Base-by-base conservation (phyloP, 1,140 invertebrate species). In the Pseudobourletiella spinata region DNA sequence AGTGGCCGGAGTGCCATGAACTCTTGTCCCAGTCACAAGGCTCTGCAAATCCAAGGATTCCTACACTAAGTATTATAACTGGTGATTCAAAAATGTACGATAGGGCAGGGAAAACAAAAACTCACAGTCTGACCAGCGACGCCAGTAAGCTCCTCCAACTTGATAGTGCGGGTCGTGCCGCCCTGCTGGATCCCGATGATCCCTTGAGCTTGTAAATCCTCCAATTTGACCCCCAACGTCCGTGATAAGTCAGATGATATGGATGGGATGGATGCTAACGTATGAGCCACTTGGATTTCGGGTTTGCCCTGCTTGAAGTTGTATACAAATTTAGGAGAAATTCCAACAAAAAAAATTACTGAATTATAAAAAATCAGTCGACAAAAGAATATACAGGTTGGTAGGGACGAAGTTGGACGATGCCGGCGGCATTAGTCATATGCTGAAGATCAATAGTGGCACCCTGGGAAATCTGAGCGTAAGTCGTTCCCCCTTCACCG, bases 261-360 rank as follows among this genome's bases (percentile, higher is more conserved):
- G 15, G 61, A 15, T 15, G 64, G 68, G 57, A 67, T 63, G 2
- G 68, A 67, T 2, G 68, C 58, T 4, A 70, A 35, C 24, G 68
- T 66, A 20, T 69, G 68, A 3, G 63, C 67, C 3, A 66, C 67
- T 54, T 67, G 65, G 35, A 70, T 65, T 51, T 67, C 65, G 15
- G 65, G 57, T 57, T 70, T 70, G 22, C 63, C 66, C 66, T 64
- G 30, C 28, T 58, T 15, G 6, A 11, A 28, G 3, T 3, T 29
- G 8, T 32, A 39, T n/a, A 3, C 4, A 14, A 56, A 35, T 56
- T 14, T 35, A 35, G 32, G n/a, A 26, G 8, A 3, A 52, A 11
- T 52, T 8, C 4, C 50, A 22, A 48, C 44, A 8, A 22, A 8
- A 48, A 48, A n/a, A 16, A 48, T 48, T 48, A 4, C 2, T 39